A percentile compares a stretch with the other conserved stretches of the same genome.
Conservation (phyloP, 2,797 vertebrate genomes). For the Tarsius wallacei region DNA sequence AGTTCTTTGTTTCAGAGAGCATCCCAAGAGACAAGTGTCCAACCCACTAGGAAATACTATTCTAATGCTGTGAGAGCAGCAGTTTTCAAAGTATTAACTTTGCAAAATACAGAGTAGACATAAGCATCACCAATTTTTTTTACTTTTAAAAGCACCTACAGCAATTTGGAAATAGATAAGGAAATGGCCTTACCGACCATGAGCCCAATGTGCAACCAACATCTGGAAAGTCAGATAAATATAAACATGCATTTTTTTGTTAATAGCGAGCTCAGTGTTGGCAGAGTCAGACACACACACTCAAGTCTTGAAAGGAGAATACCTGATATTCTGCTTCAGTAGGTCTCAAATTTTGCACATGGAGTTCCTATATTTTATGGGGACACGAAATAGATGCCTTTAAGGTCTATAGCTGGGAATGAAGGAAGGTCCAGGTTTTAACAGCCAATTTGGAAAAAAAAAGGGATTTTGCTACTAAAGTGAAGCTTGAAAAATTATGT, state of each 20-base stretch:
- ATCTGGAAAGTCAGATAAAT: not conserved
- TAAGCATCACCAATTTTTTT: not conserved
- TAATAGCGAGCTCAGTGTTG: not conserved
- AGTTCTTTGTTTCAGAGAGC: constrained; percentile 4
- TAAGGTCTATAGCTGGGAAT: not conserved
- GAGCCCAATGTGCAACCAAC: not conserved
- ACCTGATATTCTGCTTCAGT: not conserved
- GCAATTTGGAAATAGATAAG: not conserved
- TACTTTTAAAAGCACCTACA: not conserved
- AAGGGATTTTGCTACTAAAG: not conserved
- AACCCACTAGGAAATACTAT: not conserved
- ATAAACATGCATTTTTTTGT: not conserved
- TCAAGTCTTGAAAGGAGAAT: not conserved
- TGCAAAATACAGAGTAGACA: not conserved
- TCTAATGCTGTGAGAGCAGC: not conserved
- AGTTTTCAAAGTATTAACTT: constrained; percentile 47
- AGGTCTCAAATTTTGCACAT: not conserved
- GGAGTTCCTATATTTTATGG: not conserved
- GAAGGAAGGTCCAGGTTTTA: constrained; percentile 49
- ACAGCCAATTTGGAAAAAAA: not conserved
- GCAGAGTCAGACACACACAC: not conserved
- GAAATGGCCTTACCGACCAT: not conserved
- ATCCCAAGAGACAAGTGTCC: not conserved
- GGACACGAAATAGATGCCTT: not conserved
- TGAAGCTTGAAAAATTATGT: not conserved